Percentiles rank a stretch among this genome's conserved stretches.
Conservation (phyloP, 2,113 vertebrate species). For the Thamnophis sirtalis region DNA sequence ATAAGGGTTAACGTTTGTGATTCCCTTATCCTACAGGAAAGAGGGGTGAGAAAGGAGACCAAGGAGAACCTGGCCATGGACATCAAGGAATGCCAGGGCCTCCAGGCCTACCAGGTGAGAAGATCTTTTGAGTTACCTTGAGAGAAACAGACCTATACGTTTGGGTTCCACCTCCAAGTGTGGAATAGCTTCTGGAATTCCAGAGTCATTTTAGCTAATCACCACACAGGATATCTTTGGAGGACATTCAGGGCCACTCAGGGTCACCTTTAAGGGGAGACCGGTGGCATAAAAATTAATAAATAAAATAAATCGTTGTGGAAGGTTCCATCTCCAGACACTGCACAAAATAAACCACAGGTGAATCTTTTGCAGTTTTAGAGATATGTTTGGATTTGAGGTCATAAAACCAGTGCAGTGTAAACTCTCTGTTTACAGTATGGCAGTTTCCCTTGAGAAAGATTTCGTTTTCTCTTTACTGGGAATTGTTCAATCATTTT, state of each 20-base stretch:
- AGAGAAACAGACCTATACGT: not conserved
- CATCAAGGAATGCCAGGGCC: constrained; percentile 86
- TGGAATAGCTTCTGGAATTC: not conserved
- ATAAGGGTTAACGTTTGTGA: not conserved
- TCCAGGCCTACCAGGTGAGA: constrained; percentile 87
- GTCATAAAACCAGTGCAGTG: not conserved
- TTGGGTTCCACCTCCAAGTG: not conserved
- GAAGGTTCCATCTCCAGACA: not conserved
- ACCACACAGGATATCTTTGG: not conserved
- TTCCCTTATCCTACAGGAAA: constrained; percentile 73
- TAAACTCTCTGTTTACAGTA: not conserved
- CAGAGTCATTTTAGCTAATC: not conserved
- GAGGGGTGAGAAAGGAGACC: constrained; percentile 83
- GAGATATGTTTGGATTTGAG: not conserved
- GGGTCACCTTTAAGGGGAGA: not conserved
- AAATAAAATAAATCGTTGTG: not conserved
- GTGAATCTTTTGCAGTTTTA: not conserved
- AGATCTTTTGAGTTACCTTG: not conserved
- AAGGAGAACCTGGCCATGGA: constrained; percentile 81
- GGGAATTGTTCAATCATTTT: not conserved
- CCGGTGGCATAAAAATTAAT: not conserved
- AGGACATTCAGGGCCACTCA: not conserved
- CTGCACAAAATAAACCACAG: not conserved
- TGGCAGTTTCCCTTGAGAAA: not conserved
- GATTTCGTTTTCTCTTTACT: not conserved